Percentiles rank a stretch among this genome's conserved stretches.
Conservation (phyloP, 92 coral and sea anemone genomes). For the Pocillopora meandrina region DNA sequence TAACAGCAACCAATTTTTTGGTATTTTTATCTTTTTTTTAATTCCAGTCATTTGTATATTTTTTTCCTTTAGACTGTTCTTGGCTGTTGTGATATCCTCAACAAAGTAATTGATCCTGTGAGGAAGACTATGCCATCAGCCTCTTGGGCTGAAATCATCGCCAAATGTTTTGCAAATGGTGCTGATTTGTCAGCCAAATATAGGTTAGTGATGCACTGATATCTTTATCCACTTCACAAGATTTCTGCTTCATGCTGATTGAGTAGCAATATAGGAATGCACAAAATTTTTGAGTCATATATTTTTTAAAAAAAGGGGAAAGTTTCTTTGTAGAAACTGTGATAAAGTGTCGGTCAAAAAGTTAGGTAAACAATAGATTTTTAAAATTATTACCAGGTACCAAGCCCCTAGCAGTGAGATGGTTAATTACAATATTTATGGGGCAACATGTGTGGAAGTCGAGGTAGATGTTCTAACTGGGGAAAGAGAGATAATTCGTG, state of each 20-base stretch:
- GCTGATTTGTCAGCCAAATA: constrained; percentile 73
- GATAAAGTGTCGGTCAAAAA: no score
- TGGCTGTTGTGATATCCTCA: constrained; percentile 78
- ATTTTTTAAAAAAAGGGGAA: no score
- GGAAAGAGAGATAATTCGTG: constrained; percentile 77
- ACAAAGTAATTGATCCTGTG: constrained; percentile 75
- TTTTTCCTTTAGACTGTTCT: constrained; percentile 65
- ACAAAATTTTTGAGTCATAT: no score
- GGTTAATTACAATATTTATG: constrained; percentile 64
- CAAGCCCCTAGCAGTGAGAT: neutral
- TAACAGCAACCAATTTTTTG: no score
- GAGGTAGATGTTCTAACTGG: constrained; percentile 93
- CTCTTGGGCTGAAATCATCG: constrained; percentile 73
- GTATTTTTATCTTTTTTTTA: neutral
- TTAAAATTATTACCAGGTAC: neutral
- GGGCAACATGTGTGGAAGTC: constrained; percentile 84
- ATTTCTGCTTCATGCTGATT: no score
- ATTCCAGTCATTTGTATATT: neutral
- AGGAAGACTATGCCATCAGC: constrained; percentile 73
- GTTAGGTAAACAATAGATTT: neutral
- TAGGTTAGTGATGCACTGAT: constrained; percentile 45
- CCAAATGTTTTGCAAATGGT: constrained; percentile 73
- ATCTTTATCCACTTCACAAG: no score
- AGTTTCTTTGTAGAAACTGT: no score
- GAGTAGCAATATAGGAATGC: no score